Base-by-base conservation (phyloP, 2,888 invertebrate species). In the Atethmia centrago region DNA sequence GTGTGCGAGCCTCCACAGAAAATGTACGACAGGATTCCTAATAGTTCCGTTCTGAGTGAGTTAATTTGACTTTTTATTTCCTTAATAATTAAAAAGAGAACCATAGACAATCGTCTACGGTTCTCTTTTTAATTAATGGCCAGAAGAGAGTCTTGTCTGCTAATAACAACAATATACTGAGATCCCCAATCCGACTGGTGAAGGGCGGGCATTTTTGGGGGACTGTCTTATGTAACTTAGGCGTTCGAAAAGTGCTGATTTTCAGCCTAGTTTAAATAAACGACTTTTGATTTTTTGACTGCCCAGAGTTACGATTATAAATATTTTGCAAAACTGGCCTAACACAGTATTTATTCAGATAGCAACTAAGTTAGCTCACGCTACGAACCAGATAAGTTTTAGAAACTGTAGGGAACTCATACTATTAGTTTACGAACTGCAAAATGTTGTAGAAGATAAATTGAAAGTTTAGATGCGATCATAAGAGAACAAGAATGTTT, bases 11-110 rank as follows among this genome's bases (percentile, higher is more conserved):
- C 70, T 79, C 56, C 49, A 58, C 51, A n/a, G 63, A 87, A 80
- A 76, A 88, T 88, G 88, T 85, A 82, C 83, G 87, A 85, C 56
- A 85, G 58, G 42, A 69, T 77, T 36, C 64, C 71, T 25, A 80
- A 76, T 53, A 73, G 71, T 47, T 59, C 45, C 55, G 63, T 69
- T 67, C 78, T 85, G 69, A 77, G 88, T 89, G 86, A 88, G 88
- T 89, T 74, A n/a, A 53, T 81, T 80, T 71, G 31, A 40, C 55
- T 36, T 14, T 67, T 63, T 45, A n/a, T n/a, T n/a, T n/a, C n/a
- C n/a, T n/a, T n/a, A n/a, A n/a, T n/a, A n/a, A n/a, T n/a, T n/a
- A n/a, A n/a, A n/a, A n/a, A n/a, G n/a, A n/a, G n/a, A n/a, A n/a
- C n/a, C n/a, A n/a, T n/a, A n/a, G n/a, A n/a, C n/a, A n/a, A n/a